phyloP scores from a whole-genome alignment of 2,113 vertebrate species.

The Pseudolaguvia tuberculata region DNA sequence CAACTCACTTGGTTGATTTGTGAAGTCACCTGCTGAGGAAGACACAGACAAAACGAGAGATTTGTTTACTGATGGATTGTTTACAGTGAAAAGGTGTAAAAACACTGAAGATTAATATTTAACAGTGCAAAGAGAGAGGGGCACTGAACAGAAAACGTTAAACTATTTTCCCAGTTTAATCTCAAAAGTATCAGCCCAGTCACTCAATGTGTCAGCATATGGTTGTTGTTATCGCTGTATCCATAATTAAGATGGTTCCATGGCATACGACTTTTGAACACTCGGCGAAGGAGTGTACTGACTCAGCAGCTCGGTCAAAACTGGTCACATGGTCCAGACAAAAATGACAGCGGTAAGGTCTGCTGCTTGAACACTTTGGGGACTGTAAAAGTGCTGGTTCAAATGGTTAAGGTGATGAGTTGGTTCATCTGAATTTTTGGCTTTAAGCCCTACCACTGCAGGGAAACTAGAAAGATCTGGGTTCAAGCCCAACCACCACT shows the following conservation, averaged over 20 bases:
- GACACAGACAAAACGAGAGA: constrained; percentile 15
- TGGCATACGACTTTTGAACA: not conserved
- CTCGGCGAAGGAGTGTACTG: not conserved
- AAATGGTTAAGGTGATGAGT: no score
- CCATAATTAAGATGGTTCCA: not conserved
- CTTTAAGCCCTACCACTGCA: no score
- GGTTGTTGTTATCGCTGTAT: not conserved
- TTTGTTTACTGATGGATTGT: no score
- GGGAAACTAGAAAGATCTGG: no score
- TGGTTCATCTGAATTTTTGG: no score
- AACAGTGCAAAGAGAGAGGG: no score
- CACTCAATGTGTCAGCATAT: not conserved
- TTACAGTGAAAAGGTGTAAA: not conserved
- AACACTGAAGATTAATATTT: not conserved
- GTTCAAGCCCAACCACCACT: no score
- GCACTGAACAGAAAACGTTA: no score
- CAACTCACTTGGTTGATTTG: constrained; percentile 67
- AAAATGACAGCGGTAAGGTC: no score
- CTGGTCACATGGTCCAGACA: not conserved
- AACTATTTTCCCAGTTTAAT: no score
- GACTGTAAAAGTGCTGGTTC: no score
- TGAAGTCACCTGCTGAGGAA: constrained; percentile 62
- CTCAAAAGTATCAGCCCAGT: not conserved
- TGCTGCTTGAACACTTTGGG: no score
- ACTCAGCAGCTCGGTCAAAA: not conserved